Percentiles rank a stretch among this genome's conserved stretches.
phyloP scores from a whole-genome alignment of 2,888 invertebrate genomes.

The Smittia sp. region DNA sequence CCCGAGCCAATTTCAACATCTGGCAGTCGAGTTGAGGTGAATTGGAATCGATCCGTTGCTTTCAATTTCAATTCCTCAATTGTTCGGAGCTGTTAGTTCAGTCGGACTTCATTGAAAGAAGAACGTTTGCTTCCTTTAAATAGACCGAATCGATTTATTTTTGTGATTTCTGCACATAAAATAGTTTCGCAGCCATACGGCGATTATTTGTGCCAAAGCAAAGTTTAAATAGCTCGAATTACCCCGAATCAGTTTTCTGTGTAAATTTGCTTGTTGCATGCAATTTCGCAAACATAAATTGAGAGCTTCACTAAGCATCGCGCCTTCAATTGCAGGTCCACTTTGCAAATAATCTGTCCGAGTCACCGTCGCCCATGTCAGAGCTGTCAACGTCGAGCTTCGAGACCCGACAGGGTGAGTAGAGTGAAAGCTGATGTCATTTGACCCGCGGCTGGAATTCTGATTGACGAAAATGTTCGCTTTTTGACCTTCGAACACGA shows the following conservation, averaged over 20 bases:
- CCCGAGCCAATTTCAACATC: not conserved
- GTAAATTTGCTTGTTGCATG: conserved; percentile 12
- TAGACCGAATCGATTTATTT: too few relatives aligned
- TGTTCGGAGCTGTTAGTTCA: too few relatives aligned
- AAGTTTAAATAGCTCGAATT: too few relatives aligned
- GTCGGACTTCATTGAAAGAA: too few relatives aligned
- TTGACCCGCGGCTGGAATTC: too few relatives aligned
- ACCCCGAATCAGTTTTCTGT: not conserved
- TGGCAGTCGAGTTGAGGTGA: too few relatives aligned
- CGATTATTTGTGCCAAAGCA: too few relatives aligned
- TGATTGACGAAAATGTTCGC: too few relatives aligned
- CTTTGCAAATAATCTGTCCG: conserved; percentile 17
- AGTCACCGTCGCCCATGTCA: conserved; percentile 32
- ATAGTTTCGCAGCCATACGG: too few relatives aligned
- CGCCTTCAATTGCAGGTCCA: conserved; percentile 21
- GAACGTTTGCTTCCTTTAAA: too few relatives aligned
- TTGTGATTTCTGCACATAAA: too few relatives aligned
- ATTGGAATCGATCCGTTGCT: not conserved
- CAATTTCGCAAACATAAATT: not conserved
- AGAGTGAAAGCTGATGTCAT: not conserved
- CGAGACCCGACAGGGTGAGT: conserved; percentile 14
- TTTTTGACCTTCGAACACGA: too few relatives aligned
- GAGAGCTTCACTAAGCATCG: not conserved
- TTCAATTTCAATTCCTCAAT: not conserved
- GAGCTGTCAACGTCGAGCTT: conserved; percentile 25